Percentiles rank a stretch among this genome's conserved stretches.
Conservation (phyloP, 2,888 invertebrate species). For the Mimumesa dahlbomi region DNA sequence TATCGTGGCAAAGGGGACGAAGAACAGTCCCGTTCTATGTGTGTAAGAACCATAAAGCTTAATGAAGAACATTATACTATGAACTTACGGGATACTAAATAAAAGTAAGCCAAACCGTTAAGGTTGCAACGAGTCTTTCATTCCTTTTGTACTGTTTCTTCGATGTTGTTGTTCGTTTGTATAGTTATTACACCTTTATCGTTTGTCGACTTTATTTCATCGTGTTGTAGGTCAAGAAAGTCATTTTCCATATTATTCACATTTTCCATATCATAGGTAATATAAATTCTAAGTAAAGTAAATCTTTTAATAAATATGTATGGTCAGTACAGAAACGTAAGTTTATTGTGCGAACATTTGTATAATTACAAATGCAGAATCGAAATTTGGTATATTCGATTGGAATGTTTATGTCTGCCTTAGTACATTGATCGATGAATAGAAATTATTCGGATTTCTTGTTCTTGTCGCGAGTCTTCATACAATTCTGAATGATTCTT, state of each 20-base stretch:
- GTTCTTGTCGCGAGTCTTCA: conserved; percentile 75
- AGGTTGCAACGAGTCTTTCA: conserved; percentile 22
- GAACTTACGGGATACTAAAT: conserved; percentile 80
- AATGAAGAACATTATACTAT: conserved; percentile 80
- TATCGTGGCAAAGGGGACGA: conserved; percentile 73
- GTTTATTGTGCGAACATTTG: conserved; percentile 18
- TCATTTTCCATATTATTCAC: too few relatives aligned
- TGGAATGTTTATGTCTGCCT: too few relatives aligned
- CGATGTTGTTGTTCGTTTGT: not conserved
- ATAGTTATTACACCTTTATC: not conserved
- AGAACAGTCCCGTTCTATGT: conserved; percentile 76
- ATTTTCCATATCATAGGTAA: too few relatives aligned
- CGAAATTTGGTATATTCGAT: not conserved
- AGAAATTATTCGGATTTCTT: conserved; percentile 73
- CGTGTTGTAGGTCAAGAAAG: too few relatives aligned
- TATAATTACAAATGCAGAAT: conserved; percentile 13
- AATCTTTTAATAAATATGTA: not conserved
- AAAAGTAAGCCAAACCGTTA: conserved; percentile 80
- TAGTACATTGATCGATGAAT: too few relatives aligned
- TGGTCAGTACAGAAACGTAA: not conserved
- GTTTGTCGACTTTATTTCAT: not conserved
- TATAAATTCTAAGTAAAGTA: too few relatives aligned
- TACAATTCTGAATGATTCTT: conserved; percentile 84
- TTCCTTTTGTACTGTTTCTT: conserved; percentile 1
- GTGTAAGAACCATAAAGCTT: conserved; percentile 80